phyloP scores from a whole-genome alignment of 2,797 vertebrate genomes.

The Mormyrops boulengeri region DNA sequence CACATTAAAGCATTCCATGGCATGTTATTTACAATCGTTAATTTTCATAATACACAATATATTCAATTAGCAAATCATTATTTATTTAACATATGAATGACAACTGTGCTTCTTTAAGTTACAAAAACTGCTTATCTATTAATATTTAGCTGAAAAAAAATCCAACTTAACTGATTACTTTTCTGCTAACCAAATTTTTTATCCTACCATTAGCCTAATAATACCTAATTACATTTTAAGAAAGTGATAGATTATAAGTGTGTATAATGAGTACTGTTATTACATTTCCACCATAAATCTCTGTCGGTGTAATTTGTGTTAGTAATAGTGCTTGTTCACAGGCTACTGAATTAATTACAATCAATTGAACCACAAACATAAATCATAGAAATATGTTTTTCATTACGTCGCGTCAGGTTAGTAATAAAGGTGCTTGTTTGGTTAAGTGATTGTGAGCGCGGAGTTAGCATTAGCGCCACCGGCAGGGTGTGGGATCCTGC shows the following conservation, averaged over 20 bases:
- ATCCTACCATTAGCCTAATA: conserved; percentile 61
- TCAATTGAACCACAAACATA: conserved; percentile 58
- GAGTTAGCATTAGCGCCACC: neutral
- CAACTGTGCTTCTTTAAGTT: neutral
- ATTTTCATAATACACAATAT: neutral
- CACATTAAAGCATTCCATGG: neutral
- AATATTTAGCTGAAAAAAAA: conserved; percentile 2
- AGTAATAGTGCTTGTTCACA: conserved; percentile 58
- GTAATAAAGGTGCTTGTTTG: conserved; percentile 43
- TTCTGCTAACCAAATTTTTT: conserved; percentile 46
- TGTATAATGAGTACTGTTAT: conserved; percentile 55
- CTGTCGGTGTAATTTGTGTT: conserved; percentile 57
- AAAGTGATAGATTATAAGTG: conserved; percentile 65
- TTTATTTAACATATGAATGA: neutral
- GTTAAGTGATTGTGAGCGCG: conserved; percentile 39
- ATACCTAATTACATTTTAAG: conserved; percentile 69
- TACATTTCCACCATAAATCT: conserved; percentile 61
- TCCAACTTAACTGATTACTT: conserved; percentile 44
- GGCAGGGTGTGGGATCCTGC: neutral
- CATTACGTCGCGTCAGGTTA: conserved; percentile 48
- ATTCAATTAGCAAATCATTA: neutral
- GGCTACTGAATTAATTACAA: conserved; percentile 60
- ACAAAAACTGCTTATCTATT: neutral
- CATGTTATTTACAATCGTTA: neutral
- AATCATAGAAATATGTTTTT: conserved; percentile 57